Evolutionary conservation across 1,140 invertebrate species (phyloP), one percentile per base, ranked within the genome.

Genomic region (Eubasilissa regina): DNA sequence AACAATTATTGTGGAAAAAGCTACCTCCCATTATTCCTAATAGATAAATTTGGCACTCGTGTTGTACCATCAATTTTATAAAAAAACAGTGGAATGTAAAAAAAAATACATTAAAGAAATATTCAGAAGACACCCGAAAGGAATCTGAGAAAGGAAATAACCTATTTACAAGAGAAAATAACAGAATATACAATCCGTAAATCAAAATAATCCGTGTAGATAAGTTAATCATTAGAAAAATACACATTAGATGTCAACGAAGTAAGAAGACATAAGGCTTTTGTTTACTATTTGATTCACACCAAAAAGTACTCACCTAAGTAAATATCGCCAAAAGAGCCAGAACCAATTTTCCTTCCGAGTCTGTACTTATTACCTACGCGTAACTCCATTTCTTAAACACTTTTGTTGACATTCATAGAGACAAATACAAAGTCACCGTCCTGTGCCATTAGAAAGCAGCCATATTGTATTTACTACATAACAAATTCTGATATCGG

Each of bases 281-380:
- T 78, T 78, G 76, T 78, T 78, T 78, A 78, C 76, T 78, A 78
- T 78, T 68, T 78, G 62, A 58, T 56, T 68, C 35, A 15, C 19
- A 19, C 21, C 55, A 62, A 8, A 80, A 77, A 75, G 84, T 84
- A 90, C 91, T 93, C 90, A 97, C 96, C 97, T 87, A 99, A 90
- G 91, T 99, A 99, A 89, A 99, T 99, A 90, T 99, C 98, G 84
- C 98, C 98, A 89, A 99, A 99, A 47, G 98, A 99, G 81, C 98
- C 98, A 86, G 96, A 98, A 81, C 98, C 98, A 88, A 99, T 99
- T 92, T 99, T 99, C 86, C 97, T 93, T 85, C 98, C 97, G 83
- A 99, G 92, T 85, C 97, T 94, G 90, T 98, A 99, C 91, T 97
- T 98, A 89, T 98, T 98, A 85, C 97, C 97, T 86, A 99, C 97